Conservation (phyloP, 1,140 invertebrate species). For the Branchinecta lynchi region DNA sequence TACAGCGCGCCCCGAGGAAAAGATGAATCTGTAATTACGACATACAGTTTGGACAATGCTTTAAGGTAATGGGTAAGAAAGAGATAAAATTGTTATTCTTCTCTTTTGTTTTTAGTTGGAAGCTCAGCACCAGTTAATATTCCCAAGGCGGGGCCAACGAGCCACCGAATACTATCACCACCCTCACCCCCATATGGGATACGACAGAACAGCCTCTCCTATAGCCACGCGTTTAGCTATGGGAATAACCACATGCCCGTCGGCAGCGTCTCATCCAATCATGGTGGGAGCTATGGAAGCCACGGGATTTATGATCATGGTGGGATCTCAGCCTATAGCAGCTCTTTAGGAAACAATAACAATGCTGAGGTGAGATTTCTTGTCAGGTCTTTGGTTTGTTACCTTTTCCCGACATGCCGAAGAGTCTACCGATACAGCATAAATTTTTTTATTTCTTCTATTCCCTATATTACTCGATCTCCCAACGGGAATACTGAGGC, state of each 20-base stretch:
- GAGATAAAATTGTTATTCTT: too few species aligned
- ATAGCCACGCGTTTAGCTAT: not conserved
- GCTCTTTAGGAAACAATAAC: conserved; percentile 4
- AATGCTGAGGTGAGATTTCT: not conserved
- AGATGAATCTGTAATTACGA: too few species aligned
- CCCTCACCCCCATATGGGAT: not conserved
- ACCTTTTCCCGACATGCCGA: too few species aligned
- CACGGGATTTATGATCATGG: not conserved
- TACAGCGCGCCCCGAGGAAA: too few species aligned
- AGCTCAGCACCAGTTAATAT: conserved; percentile 6
- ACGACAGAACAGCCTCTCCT: not conserved
- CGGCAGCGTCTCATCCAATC: not conserved
- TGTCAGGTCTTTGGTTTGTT: too few species aligned
- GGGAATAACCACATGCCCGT: not conserved
- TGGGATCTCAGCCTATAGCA: not conserved
- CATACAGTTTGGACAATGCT: too few species aligned
- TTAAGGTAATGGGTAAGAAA: too few species aligned
- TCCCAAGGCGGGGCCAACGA: not conserved
- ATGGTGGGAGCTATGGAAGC: not conserved
- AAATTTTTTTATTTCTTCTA: too few species aligned
- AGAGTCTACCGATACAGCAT: too few species aligned
- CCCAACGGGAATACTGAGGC: too few species aligned
- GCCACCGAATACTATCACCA: not conserved
- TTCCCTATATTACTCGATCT: too few species aligned
- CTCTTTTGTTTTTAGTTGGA: conserved; percentile 1